phyloP scores from a whole-genome alignment of 2,113 vertebrate species.

The Cnemophilus loriae region DNA sequence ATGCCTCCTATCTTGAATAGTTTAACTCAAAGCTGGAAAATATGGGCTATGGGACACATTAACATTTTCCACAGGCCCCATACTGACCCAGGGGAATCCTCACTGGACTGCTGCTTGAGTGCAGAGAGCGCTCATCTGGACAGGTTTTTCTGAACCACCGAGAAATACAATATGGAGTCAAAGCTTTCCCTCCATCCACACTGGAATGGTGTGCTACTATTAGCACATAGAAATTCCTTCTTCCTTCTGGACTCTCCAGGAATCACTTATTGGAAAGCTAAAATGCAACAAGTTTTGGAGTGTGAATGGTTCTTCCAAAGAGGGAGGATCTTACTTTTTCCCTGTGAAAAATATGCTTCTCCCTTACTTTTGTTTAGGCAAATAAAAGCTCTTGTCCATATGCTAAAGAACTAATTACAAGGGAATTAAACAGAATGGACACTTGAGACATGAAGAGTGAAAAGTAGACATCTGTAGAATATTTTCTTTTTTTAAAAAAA shows the following conservation, averaged over 20 bases:
- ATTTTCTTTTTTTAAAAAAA: not conserved
- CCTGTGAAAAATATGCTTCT: not conserved
- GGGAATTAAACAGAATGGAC: not conserved
- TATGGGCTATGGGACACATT: not conserved
- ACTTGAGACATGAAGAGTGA: not conserved
- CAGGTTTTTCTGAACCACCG: accelerated
- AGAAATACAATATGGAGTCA: not conserved
- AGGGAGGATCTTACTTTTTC: not conserved
- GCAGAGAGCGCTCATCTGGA: not conserved
- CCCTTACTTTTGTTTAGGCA: not conserved
- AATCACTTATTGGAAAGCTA: not conserved
- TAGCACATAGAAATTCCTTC: not conserved
- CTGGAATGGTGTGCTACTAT: accelerated
- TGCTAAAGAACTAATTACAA: not conserved
- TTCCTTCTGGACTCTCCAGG: not conserved
- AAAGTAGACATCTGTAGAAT: not conserved
- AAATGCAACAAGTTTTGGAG: not conserved
- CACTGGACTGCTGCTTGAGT: not conserved
- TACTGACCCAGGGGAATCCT: not conserved
- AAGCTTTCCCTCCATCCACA: not conserved
- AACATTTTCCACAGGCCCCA: not conserved
- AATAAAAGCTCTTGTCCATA: not conserved
- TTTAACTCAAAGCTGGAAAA: not conserved
- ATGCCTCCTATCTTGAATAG: not conserved
- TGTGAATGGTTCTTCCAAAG: not conserved